Evolutionary conservation across 2,888 invertebrate species (phyloP), one percentile per base, ranked within the genome.

Genomic region (Thalpophila matura): DNA sequence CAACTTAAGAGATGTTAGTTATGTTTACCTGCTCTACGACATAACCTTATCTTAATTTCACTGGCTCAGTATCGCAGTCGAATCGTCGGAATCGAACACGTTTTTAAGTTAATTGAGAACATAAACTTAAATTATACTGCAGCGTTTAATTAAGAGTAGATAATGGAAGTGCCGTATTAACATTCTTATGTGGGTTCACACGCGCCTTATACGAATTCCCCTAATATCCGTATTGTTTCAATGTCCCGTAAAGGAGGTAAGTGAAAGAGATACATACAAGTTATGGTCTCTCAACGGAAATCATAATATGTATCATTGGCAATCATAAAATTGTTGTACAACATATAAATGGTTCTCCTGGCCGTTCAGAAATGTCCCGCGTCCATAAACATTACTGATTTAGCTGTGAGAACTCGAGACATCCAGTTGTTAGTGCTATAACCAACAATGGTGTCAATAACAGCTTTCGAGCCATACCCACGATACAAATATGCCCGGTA

Each of bases 401-500:
- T 59, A 58, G 54, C 18, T 65, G 60, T 73, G 70, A 57, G 74
- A 76, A 65, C 53, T 42, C 22, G 26, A 20, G 27, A 38, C 56
- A 62, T 60, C 50, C 56, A 59, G 45, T 46, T 43, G 47, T 42
- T 55, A 54, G 33, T 37, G 38, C 16, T 7, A 38, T 56, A 50
- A 26, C 16, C 31, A 57, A 71, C 59, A 58, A 60, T 61, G 47
- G 38, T 54, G 46, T 64, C 57, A 78, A 68, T 78, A 75, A 59
- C 68, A 59, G 69, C 65, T 72, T 72, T 62, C 60, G 35, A 58
- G 47, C 51, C 18, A 66, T 69, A 77, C 60, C 60, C 74, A 73
- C 66, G 69, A 59, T 57, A 68, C 73, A 70, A 68, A 75, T 72
- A 79, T 60, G 75, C 57, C 22, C 47, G 64, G 56, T 49, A 71